Base-by-base conservation (phyloP, 1,140 invertebrate genomes). In the Fopius arisanus region DNA sequence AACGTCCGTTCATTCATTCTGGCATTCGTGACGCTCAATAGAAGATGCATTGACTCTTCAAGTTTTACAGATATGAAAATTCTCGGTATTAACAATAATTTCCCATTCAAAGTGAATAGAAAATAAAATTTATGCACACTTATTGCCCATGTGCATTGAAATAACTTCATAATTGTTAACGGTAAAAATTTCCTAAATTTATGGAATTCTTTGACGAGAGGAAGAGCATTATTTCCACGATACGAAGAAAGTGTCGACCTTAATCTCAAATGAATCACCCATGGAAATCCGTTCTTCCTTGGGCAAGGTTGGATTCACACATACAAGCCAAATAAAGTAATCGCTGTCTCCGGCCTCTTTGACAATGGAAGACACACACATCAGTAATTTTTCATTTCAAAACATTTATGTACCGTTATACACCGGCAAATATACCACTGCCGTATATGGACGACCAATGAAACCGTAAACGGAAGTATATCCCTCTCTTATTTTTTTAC, bases 401-500 rank as follows among this genome's bases (percentile, higher is more conserved):
- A 59, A 59, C 54, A 59, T 28, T 59, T 59, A 23, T 59, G 10
- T 59, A 59, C 54, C 54, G 54, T 59, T 59, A 59, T 12, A 59
- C 54, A 59, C 54, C 54, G 54, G 54, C 23, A 21, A 59, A 59
- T 23, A 59, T 3, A 9, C 19, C 54, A 59, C 54, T 59, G 14
- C 26, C 21, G 19, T 19, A 12, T 29, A 62, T 12, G 12, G 33
- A 7, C 33, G 6, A 65, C 62, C 12, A 33, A 65, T 16, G 62
- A 65, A 65, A 65, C 62, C 62, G 62, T 65, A 65, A 65, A 65
- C 62, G 62, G 62, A 65, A 65, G 62, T 65, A n/a, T 29, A 4
- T 65, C 28, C 33, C 29, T 65, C n/a, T 65, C 29, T 33, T 2
- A 6, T 48, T 48, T 48, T 66, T 43, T 19, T n/a, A 40, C 66